phyloP scores from a whole-genome alignment of 2,888 invertebrate genomes.

The Pachydiplax longipennis region DNA sequence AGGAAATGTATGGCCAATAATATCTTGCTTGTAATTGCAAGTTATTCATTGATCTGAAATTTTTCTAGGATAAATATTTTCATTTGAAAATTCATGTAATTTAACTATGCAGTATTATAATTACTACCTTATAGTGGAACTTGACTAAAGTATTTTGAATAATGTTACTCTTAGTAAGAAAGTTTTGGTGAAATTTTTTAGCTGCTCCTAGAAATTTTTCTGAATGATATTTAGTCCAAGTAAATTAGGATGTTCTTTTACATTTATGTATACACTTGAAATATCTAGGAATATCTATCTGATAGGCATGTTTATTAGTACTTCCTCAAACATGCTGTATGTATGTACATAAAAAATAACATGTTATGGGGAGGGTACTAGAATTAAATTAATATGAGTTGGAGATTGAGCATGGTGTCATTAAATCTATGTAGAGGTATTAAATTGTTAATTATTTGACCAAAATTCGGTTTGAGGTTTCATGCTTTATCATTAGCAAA shows the following conservation, averaged over 20 bases:
- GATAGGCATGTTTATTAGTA: not conserved
- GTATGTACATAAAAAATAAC: not conserved
- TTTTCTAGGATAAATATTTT: not conserved
- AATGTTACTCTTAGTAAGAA: not conserved
- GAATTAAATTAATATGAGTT: not conserved
- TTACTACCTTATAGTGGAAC: not conserved
- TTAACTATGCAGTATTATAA: slow-evolving; percentile 13
- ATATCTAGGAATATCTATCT: not conserved
- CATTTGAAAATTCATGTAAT: not conserved
- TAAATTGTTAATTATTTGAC: not conserved
- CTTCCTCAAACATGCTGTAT: not conserved
- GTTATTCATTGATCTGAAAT: not conserved
- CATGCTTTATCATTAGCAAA: not conserved
- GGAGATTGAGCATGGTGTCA: not conserved
- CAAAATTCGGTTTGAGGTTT: not conserved
- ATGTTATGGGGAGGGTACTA: not conserved
- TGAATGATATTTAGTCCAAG: not conserved
- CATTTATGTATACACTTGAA: not conserved
- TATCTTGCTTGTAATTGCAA: not conserved
- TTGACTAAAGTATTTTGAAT: not conserved
- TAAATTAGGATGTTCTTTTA: not conserved
- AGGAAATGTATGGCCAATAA: not conserved
- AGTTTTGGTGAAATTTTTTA: not conserved
- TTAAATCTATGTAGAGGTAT: not conserved
- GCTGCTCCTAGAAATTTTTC: not conserved